phyloP scores from a whole-genome alignment of 92 coral and sea anemone genomes.

The Paramuricea clavata region DNA sequence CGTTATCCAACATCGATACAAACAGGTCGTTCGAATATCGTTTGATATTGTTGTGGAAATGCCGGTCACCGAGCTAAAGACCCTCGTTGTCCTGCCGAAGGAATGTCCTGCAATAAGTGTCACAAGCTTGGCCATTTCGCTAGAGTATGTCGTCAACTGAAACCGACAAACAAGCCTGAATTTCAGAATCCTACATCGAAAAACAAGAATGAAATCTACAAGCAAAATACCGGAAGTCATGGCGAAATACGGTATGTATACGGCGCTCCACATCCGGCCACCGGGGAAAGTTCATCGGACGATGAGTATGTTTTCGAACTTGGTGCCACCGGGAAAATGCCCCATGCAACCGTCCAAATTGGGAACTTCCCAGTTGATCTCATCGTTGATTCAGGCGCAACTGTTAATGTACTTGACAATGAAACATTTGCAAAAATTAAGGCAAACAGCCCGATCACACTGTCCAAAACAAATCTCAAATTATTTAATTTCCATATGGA shows the following conservation, averaged over 20 bases:
- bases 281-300: neutral
- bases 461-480: neutral
- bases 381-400: slow-evolving; percentile 6
- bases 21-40: neutral
- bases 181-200: too few species aligned
- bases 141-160: slow-evolving; percentile 38
- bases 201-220: too few species aligned
- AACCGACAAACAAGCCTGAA: too few species aligned
- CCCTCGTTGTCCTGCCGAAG: slow-evolving; percentile 45
- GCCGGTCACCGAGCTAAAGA: slow-evolving; percentile 56
- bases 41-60: slow-evolving; percentile 51
- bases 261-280: slow-evolving; percentile 4
- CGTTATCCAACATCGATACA: neutral
- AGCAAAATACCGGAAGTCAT: neutral
- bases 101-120: slow-evolving; percentile 23
- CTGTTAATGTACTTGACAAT: neutral
- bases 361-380: neutral
- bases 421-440: too few species aligned
- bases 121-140: slow-evolving; percentile 55
- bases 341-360: slow-evolving; percentile 24
- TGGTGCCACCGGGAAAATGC: neutral
- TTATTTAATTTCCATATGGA: neutral
- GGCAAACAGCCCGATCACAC: too few species aligned
- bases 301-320: slow-evolving; percentile 9
- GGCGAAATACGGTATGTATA: neutral